Evolutionary conservation across 2,888 invertebrate species (phyloP), one percentile per base, ranked within the genome.

Genomic region (Colletes collaris): DNA sequence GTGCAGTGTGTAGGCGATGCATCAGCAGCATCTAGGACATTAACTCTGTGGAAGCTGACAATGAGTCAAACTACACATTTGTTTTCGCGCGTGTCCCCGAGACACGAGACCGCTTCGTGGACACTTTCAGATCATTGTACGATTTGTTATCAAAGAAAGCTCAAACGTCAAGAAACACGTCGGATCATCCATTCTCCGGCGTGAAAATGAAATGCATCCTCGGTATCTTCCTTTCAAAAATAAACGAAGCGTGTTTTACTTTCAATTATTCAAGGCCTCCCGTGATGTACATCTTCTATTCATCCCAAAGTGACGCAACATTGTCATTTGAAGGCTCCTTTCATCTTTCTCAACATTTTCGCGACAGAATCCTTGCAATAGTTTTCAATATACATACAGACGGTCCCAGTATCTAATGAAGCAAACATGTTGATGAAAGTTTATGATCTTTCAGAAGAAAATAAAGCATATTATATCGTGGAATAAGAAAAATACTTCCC

Each of bases 1-100:
- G 44, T 46, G 8, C 44, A 44, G 10, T 6, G 44, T 4, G 35
- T 67, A n/a, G 52, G 35, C 13, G 44, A 67, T 52, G 35, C 52
- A 55, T 35, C 62, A 49, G 49, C 16, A 49, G 40, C 62, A n/a
- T 60, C 7, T 53, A 59, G 16, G 50, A 10, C 27, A 10, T n/a
- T 16, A 63, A 13, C 37, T 50, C 37, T 4, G 16, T 13, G 19
- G 35, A 49, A 67, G 52, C 27, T 27, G 27, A 27, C 2, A 7
- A 35, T 4, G 52, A 46, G 59, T 53, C 10, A 19, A 73, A 73
- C 53, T 44, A 59, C 44, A 46, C 16, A 13, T 19, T 53, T 53
- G 16, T 53, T 53, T 35, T 49, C 13, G 37, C 0, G 37, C 0
- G 37, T 37, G 11, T 60, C 7, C 53, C 16, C n/a, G 44, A 60